phyloP scores from a whole-genome alignment of 2,797 vertebrate species.

The Hydrocynus forskahlii region DNA sequence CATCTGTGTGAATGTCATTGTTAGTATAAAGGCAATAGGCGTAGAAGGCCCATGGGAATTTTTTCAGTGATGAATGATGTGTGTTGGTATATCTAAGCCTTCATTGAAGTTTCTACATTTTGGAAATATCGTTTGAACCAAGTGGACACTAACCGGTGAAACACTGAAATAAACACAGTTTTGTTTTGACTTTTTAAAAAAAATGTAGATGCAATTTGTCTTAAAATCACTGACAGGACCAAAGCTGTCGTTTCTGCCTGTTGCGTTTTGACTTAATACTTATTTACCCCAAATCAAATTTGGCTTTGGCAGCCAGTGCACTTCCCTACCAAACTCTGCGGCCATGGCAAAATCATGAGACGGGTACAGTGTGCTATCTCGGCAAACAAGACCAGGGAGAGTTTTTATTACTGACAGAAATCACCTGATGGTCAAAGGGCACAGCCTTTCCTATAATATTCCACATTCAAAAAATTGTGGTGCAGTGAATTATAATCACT shows the following conservation, averaged over 20 bases:
- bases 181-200: no score
- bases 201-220: no score
- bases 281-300: neutral
- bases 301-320: neutral
- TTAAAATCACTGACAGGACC: no score
- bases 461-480: neutral
- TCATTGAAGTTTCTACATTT: no score
- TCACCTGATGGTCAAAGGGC: slow-evolving; percentile 16
- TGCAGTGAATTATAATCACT: neutral
- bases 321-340: neutral
- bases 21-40: no score
- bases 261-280: no score
- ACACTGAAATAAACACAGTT: no score
- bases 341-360: neutral
- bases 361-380: neutral
- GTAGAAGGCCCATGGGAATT: no score
- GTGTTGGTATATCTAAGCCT: neutral
- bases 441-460: neutral
- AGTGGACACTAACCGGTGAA: no score
- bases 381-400: neutral
- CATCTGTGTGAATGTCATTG: no score
- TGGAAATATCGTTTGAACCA: no score
- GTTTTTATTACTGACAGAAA: slow-evolving; percentile 26
- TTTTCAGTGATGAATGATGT: neutral
- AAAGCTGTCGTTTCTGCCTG: no score